Base-by-base conservation (phyloP, 2,113 vertebrate species). In the Chamaetylas fuelleborni region DNA sequence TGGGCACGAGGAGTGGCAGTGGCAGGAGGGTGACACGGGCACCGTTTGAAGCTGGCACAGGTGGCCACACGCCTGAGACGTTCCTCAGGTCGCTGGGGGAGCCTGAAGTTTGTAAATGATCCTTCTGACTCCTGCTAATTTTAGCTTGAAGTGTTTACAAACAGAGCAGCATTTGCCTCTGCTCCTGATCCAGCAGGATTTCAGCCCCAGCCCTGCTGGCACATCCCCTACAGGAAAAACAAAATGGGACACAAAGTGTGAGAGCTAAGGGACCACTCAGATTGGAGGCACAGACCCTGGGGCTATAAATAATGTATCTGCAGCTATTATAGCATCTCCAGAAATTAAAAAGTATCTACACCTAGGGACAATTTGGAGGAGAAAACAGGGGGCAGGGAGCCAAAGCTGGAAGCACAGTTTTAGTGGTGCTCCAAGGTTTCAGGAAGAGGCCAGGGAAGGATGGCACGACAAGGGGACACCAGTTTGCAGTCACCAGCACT, bases 81-180 rank as follows among this genome's bases (percentile, higher is more conserved):
- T 88, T 97, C 95, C 90, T 97, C 90, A 85, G 84, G 83, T 92
- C 19, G 42, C 90, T 95, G 43, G 8, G 76, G 94, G 92, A 94
- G 91, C 90, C 81, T 96, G 92, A 90, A 34, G n/a, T 95, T 92
- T 88, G 67, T 69, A 96, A 95, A 94, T 9, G 83, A 66, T 40
- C 87, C 88, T 73, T 36, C 88, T 81, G 80, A 72, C 77, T 92
- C 67, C 45, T 77, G 86, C 92, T 97, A 97, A 95, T 95, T 93
- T 94, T 92, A 93, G 88, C 81, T 77, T 53, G 71, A 67, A 92
- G 86, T 97, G 95, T 98, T 98, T 98, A 97, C 96, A 97, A 97
- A 98, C 97, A 98, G 94, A 92, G 90, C 81, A 81, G 71, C 72
- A 42, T 60, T 86, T 40, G 40, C 74, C 85, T 81, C 71, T 23